Evolutionary conservation across 2,113 vertebrate genomes (phyloP).

Genomic region (Tor tambroides): DNA sequence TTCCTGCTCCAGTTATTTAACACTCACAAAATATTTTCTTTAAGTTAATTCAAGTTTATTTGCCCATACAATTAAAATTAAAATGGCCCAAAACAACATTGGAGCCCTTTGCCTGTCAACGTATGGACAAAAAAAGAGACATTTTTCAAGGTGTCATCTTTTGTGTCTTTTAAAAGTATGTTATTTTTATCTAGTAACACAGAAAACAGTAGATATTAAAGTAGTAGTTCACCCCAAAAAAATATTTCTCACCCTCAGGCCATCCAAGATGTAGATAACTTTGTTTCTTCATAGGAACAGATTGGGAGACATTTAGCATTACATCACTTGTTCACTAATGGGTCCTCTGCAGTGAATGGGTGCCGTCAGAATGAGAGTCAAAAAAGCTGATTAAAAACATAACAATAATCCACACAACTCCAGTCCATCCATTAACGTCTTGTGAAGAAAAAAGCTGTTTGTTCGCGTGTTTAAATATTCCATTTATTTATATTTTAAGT

Average conservation of each 20-base stretch:
- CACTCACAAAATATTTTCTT: not conserved
- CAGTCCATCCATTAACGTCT: not conserved
- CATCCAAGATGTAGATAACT: too few relatives aligned
- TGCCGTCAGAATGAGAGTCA: not conserved
- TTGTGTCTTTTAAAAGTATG: not conserved
- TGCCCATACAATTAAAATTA: not conserved
- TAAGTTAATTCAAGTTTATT: not conserved
- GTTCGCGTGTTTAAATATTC: not conserved
- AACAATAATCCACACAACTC: too few relatives aligned
- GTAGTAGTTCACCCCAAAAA: too few relatives aligned
- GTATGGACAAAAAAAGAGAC: not conserved
- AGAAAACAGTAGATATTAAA: not conserved
- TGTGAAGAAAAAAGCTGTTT: not conserved
- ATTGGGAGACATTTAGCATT: too few relatives aligned
- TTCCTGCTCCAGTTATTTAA: not conserved
- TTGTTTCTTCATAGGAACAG: too few relatives aligned
- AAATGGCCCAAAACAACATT: not conserved
- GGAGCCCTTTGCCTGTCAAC: not conserved
- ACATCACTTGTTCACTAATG: not conserved
- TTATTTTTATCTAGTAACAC: not conserved
- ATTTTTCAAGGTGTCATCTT: not conserved
- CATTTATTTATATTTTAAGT: not conserved
- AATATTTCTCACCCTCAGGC: too few relatives aligned
- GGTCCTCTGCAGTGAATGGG: not conserved
- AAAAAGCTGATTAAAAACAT: not conserved